Percentiles rank a stretch among this genome's conserved stretches.
phyloP scores from a whole-genome alignment of 2,113 vertebrate genomes.

The Chiloscyllium plagiosum region DNA sequence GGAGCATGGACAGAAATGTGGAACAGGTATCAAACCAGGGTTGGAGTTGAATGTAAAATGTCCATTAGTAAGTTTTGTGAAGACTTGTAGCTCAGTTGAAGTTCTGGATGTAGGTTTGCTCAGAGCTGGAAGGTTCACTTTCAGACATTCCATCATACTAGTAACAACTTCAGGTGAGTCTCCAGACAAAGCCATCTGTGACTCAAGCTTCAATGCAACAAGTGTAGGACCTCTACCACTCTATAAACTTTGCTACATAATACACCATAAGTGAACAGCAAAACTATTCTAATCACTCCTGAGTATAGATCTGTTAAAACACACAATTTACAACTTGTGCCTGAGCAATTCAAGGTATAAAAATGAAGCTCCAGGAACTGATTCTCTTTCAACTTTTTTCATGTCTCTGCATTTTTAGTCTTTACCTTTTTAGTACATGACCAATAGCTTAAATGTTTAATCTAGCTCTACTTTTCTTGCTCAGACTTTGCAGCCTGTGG shows the following conservation, averaged over 20 bases:
- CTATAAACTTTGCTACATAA: too few species aligned
- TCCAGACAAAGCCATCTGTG: too few species aligned
- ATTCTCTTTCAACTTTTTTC: too few species aligned
- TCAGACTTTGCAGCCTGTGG: conserved; percentile 83
- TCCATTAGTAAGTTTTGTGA: too few species aligned
- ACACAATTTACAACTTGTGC: background rate
- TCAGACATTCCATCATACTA: too few species aligned
- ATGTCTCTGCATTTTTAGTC: background rate
- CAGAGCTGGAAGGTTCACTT: too few species aligned
- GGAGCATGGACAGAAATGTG: conserved; percentile 66
- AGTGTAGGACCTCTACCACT: too few species aligned
- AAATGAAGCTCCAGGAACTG: background rate
- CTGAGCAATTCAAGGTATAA: background rate
- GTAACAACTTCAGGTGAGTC: too few species aligned
- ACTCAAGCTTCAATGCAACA: too few species aligned
- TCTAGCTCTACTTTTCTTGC: background rate
- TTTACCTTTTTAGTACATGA: background rate
- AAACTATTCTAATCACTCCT: background rate
- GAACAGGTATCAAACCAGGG: conserved; percentile 47
- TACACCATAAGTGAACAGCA: background rate
- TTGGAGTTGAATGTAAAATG: too few species aligned
- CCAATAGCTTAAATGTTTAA: background rate
- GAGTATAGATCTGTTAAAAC: background rate
- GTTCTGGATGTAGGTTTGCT: too few species aligned
- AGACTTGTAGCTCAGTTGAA: too few species aligned